These are phyloP conservation scores for Macrobrachium rosenbergii DNA, from an alignment of 1,140 invertebrate genomes.

Conservation along the genomic window DNA sequence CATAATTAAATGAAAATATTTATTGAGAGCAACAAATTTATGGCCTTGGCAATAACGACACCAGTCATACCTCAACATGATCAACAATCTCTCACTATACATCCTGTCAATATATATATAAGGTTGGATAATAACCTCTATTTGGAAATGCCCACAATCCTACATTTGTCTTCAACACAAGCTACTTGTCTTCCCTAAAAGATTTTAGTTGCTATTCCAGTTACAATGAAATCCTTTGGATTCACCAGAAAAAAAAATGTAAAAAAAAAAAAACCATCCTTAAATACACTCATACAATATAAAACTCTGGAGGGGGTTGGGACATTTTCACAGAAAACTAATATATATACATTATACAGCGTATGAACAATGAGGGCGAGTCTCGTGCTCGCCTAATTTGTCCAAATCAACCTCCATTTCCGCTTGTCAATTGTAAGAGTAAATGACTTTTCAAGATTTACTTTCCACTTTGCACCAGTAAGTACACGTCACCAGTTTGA, in stretches of 20 bases:
- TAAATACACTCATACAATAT: constrained; percentile 50
- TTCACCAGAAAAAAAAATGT: constrained; percentile 32
- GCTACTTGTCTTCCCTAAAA: constrained; percentile 1
- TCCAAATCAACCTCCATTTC: background rate
- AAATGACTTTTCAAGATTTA: background rate
- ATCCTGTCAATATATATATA: constrained; percentile 24
- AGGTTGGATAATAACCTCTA: background rate
- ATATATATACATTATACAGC: constrained; percentile 39
- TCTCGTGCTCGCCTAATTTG: background rate
- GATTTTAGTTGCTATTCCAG: background rate
- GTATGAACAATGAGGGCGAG: constrained; percentile 22
- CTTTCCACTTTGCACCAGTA: constrained; percentile 23
- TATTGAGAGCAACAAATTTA: constrained; percentile 57
- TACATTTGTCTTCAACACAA: constrained; percentile 12
- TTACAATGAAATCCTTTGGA: constrained; percentile 10
- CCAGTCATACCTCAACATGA: constrained; percentile 35
- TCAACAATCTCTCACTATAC: constrained; percentile 29
- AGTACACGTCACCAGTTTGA: constrained; percentile 24
- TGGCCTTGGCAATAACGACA: constrained; percentile 48
- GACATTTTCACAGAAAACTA: constrained; percentile 42
- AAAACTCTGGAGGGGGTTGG: constrained; percentile 39
- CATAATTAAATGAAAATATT: constrained; percentile 52
- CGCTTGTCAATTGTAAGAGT: background rate
- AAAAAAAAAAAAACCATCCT: constrained; percentile 38
- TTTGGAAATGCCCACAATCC: constrained; percentile 48